Base-by-base conservation (phyloP, 2,888 invertebrate species). In the Uloborus plumipes region DNA sequence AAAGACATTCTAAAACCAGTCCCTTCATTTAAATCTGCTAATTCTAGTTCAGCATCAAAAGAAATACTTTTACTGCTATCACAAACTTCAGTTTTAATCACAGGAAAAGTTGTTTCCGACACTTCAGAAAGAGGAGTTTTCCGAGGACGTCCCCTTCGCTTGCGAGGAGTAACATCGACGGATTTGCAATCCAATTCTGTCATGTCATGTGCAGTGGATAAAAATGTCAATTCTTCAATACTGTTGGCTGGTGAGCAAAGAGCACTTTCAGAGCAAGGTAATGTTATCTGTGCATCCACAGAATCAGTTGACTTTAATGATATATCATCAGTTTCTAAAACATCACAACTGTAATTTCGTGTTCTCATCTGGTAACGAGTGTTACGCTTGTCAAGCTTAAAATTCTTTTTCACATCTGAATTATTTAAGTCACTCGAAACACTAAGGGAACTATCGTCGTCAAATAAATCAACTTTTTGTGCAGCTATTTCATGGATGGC, bases 341-440 rank as follows among this genome's bases (percentile, higher is more conserved):
- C 31, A 26, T 75, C 77, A 31, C 15, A 62, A 47, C 67, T 77
- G 26, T 53, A 64, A 13, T 70, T 47, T 2, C 77, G 71, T 49
- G 53, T 73, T 22, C 82, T 66, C 62, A 72, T 83, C 53, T 66
- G 82, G 22, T 83, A 83, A n/a, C 82, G 71, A 20, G 71, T 73
- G 26, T 16, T 73, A 9, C 66, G 58, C 47, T 59, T 81, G 51
- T 77, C 62, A 14, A 61, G 39, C 4, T 66, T 31, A 31, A 66
- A 80, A 58, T 69, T 73, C 31, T 67, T 77, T 39, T 67, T 76
- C 1, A 39, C 47, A 18, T 83, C 72, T 39, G 65, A 22, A 15
- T 15, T 59, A 51, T 49, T 61, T 16, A 81, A 58, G 7, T 76
- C 81, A 81, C 20, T 51, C 11, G 49, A n/a, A 2, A 71, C 59